A percentile compares a stretch with the other conserved stretches of the same genome.
These are phyloP conservation scores for Mola mola DNA, from an alignment of 2,113 vertebrate genomes.

Conservation along the genomic window DNA sequence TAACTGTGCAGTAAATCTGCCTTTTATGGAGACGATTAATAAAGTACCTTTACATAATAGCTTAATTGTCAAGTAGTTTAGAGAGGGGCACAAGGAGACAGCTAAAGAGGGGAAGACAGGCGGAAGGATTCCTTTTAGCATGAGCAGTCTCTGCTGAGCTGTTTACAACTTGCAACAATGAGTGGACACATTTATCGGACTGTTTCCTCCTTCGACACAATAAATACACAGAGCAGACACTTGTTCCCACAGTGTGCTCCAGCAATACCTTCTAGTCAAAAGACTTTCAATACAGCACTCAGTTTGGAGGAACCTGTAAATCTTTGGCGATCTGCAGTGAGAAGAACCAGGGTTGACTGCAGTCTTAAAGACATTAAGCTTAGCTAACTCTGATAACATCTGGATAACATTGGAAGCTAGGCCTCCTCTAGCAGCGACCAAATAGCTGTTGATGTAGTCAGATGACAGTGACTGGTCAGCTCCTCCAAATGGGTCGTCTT, in stretches of 20 bases:
- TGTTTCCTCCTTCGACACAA: neutral
- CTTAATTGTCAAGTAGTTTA: slow-evolving; percentile 31
- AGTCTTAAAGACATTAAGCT: slow-evolving; percentile 64
- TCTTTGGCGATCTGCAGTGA: slow-evolving; percentile 49
- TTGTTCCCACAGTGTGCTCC: slow-evolving; percentile 46
- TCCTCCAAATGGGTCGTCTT: no score
- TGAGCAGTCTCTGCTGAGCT: slow-evolving; percentile 24
- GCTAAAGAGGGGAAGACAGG: slow-evolving; percentile 17
- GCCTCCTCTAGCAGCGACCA: slow-evolving; percentile 21
- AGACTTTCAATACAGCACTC: slow-evolving; percentile 34
- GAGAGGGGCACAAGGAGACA: slow-evolving; percentile 10
- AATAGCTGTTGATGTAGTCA: slow-evolving; percentile 11
- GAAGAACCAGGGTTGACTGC: slow-evolving; percentile 59
- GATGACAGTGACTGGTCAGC: slow-evolving; percentile 21
- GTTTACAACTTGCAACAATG: slow-evolving; percentile 34
- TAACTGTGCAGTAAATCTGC: slow-evolving; percentile 47
- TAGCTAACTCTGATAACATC: slow-evolving; percentile 55
- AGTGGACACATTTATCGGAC: slow-evolving; percentile 9
- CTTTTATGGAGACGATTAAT: slow-evolving; percentile 46
- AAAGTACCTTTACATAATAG: slow-evolving; percentile 41
- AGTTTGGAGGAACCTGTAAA: slow-evolving; percentile 54
- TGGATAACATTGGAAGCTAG: slow-evolving; percentile 58
- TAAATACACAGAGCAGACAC: neutral
- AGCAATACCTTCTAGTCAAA: slow-evolving; percentile 27
- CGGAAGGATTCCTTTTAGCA: slow-evolving; percentile 20